Conservation (phyloP, 1,140 invertebrate species). For the Drosophila kikkawai region DNA sequence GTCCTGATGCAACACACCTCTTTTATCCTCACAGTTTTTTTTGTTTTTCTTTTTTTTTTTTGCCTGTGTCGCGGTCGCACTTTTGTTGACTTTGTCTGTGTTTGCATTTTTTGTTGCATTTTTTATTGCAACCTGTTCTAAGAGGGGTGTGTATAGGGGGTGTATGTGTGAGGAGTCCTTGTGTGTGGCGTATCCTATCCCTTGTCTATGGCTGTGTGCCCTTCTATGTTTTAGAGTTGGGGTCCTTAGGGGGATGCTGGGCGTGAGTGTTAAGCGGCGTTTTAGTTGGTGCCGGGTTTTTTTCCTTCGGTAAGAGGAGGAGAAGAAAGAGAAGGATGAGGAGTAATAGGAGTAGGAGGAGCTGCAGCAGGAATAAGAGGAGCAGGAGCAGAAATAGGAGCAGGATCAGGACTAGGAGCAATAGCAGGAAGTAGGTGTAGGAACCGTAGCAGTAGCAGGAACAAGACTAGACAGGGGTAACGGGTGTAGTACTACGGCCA, state of each 20-base stretch:
- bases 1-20: neutral
- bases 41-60: neutral
- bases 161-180: neutral
- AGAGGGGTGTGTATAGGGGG: neutral
- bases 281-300: slow-evolving; percentile 60
- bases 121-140: slow-evolving; percentile 37
- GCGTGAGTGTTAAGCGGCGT: slow-evolving; percentile 67
- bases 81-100: slow-evolving; percentile 76
- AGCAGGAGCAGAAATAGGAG: neutral
- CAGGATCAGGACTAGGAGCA: neutral
- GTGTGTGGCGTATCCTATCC: slow-evolving; percentile 3
- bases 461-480: neutral
- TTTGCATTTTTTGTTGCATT: slow-evolving; percentile 54
- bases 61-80: slow-evolving; percentile 40
- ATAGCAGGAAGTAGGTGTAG: neutral
- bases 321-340: neutral
- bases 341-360: too few relatives aligned
- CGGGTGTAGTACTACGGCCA: neutral
- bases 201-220: slow-evolving; percentile 1
- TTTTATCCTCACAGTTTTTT: neutral
- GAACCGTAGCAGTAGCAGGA: neutral
- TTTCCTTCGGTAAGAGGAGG: slow-evolving; percentile 20
- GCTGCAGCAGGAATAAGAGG: neutral
- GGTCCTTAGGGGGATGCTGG: neutral
- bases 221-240: slow-evolving; percentile 22